Evolutionary conservation across 2,113 vertebrate genomes (phyloP).

Genomic region (Cryptotis parvus): DNA sequence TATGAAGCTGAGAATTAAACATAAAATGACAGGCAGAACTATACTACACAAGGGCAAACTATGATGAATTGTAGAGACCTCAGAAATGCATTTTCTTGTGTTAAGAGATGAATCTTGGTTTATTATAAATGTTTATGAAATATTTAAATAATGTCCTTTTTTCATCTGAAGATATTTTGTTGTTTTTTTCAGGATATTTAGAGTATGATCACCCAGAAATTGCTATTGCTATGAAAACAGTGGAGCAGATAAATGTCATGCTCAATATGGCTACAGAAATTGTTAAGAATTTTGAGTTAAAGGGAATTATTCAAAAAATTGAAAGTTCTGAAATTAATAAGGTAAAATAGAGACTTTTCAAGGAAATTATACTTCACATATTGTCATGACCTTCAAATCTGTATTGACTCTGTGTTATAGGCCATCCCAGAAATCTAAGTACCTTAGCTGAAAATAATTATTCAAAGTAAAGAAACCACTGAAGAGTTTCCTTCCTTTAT

Average conservation of each 20-base stretch:
- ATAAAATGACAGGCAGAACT: not conserved
- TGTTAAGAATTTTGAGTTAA: constrained; percentile 63
- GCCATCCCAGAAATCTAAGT: not conserved
- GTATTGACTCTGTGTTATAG: not conserved
- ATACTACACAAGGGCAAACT: not conserved
- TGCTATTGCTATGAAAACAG: constrained; percentile 76
- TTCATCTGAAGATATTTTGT: constrained; percentile 52
- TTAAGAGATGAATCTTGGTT: not conserved
- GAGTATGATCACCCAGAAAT: constrained; percentile 80
- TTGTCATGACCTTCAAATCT: not conserved
- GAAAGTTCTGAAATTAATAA: constrained; percentile 72
- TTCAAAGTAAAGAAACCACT: not conserved
- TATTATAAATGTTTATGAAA: not conserved
- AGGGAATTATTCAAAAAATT: constrained; percentile 73
- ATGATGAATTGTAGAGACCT: not conserved
- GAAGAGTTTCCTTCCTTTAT: not conserved
- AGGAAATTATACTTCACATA: not conserved
- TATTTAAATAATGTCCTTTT: constrained; percentile 17
- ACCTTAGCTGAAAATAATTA: not conserved
- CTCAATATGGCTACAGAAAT: constrained; percentile 77
- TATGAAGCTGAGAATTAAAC: not conserved
- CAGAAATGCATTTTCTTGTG: not conserved
- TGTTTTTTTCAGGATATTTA: constrained; percentile 75
- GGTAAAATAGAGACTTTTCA: constrained; percentile 60
- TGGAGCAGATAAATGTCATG: constrained; percentile 75